Evolutionary conservation across 2,113 vertebrate species (phyloP).

Genomic region (Aspidoscelis tigris): DNA sequence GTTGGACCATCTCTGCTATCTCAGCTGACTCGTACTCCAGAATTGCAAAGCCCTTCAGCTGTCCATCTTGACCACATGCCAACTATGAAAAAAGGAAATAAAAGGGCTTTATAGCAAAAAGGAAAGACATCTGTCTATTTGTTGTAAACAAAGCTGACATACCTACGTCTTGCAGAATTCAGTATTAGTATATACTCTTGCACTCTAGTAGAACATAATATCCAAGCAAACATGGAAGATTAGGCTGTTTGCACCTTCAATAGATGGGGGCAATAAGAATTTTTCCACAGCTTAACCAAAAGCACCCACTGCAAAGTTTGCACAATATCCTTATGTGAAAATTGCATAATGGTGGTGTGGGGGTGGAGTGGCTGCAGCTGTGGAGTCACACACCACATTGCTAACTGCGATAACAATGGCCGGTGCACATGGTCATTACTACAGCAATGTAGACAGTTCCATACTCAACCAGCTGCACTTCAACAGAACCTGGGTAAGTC

Average conservation of each 20-base stretch:
- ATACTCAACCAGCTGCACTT: too few species aligned
- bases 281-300: too few species aligned
- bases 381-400: too few species aligned
- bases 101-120: background rate
- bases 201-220: too few species aligned
- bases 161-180: background rate
- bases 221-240: background rate
- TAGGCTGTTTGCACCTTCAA: background rate
- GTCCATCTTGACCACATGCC: conserved; percentile 90
- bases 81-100: conserved; percentile 68
- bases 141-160: background rate
- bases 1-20: conserved; percentile 83
- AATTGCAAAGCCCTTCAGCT: conserved; percentile 88
- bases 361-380: too few species aligned
- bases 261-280: background rate
- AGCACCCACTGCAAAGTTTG: too few species aligned
- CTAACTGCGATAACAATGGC: too few species aligned
- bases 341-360: too few species aligned
- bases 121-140: background rate
- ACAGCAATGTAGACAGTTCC: too few species aligned
- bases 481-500: too few species aligned
- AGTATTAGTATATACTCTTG: background rate
- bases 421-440: too few species aligned
- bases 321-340: too few species aligned
- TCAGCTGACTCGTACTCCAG: conserved; percentile 85